Base-by-base conservation (phyloP, 2,113 vertebrate genomes). In the Sorex fumeus region DNA sequence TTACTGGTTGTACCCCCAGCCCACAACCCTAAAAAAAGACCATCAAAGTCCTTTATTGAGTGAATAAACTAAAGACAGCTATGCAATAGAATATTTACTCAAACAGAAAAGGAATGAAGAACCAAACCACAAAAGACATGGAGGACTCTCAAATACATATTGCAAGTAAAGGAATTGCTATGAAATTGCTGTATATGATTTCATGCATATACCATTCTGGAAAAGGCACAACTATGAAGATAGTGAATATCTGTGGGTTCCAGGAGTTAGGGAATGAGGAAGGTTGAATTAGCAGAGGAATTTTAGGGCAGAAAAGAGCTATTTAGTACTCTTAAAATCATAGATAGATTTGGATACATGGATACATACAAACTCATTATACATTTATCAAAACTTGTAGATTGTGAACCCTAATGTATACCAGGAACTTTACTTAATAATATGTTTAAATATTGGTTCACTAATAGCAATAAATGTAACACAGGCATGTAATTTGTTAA, bases 371-470 rank as follows among this genome's bases (percentile, higher is more conserved):
- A 60, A 60, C 21, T 9, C 10, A 32, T n/a, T 64, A 30, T 6
- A 25, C 11, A 60, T 40, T 87, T 50, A 30, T 67, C 62, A 69
- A 88, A 66, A 87, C 7, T 27, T 28, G 19, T 0, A 21, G 60
- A 67, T 43, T 43, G 28, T 78, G 45, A 92, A 76, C 30, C 25
- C 45, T 91, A 82, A 75, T 74, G 11, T 47, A 64, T 91, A 88
- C n/a, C 60, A 71, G 16, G 27, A 21, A 57, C 27, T 66, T 79
- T 7, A 32, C 16, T 62, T 85, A 91, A 90, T 77, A 79, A 79
- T 82, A 81, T 67, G 0, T 67, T 53, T 45, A 0, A 1, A 40
- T 79, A 45, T 28, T 34, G 47, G 30, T 34, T 89, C 21, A 76
- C 60, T 53, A 30, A 27, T 78, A 62, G 43, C 23, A 93, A 87